Base-by-base conservation (phyloP, 2,888 invertebrate species). In the Agrochola litura region DNA sequence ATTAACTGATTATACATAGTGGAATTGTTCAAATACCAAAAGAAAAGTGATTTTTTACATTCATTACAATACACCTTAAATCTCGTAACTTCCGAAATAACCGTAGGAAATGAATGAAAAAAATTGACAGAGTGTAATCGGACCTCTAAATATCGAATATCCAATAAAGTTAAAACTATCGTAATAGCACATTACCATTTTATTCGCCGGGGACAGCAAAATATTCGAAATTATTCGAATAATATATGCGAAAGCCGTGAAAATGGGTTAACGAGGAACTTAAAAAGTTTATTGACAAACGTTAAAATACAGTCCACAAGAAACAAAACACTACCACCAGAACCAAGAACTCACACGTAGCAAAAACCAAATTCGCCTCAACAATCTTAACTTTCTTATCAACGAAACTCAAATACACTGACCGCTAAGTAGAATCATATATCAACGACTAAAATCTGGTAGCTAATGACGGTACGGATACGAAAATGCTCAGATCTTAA, bases 401-500 rank as follows among this genome's bases (percentile, higher is more conserved):
- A 66, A 77, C 25, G 19, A 41, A 67, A 49, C 77, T 72, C 52
- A 85, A 77, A 77, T 77, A 82, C 63, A 66, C 66, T 67, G 60
- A 66, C 68, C 65, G 64, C 70, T 84, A 84, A 84, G 83, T 84
- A 84, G 63, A 63, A 82, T 60, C 63, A 79, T 87, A 88, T 80
- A 88, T 87, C 84, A 87, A 85, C 30, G 82, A 60, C 52, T 19
- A 82, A 80, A 73, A 77, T 76, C 86, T 87, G 87, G 91, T 88
- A 91, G 92, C 89, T 85, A 86, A 88, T 88, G 79, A 82, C 86
- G 85, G 84, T 67, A 63, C 74, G 85, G 41, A 82, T 81, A 86
- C 86, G 73, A 82, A 80, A 88, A 89, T 85, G 89, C 88, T 91
- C 93, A 93, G 92, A 94, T 94, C 94, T 95, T 95, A 95, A 95